These are phyloP conservation scores for Craterocephalus amniculus DNA, from an alignment of 2,797 vertebrate genomes.

Conservation along the genomic window DNA sequence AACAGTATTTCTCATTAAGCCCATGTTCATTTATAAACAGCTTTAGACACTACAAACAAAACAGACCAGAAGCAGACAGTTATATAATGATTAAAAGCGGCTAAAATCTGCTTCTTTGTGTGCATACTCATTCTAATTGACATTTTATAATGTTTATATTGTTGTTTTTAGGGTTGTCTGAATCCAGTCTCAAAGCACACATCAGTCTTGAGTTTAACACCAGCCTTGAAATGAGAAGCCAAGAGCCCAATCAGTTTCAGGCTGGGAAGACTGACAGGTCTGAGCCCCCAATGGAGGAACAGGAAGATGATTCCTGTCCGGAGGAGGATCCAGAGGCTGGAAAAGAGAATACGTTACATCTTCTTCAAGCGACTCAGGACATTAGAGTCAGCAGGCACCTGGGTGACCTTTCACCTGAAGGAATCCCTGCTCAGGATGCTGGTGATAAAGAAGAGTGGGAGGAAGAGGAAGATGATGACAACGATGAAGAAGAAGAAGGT, in stretches of 20 bases:
- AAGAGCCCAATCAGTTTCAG: not conserved
- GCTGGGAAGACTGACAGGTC: not conserved
- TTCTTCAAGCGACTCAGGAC: not conserved
- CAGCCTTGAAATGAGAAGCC: conserved; percentile 12
- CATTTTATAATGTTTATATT: conserved; percentile 1
- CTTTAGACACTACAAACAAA: not conserved
- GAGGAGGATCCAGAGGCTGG: conserved; percentile 9
- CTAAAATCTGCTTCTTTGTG: not conserved
- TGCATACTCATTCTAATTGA: not conserved
- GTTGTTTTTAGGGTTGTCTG: conserved; percentile 38
- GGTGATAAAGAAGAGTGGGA: conserved; percentile 48
- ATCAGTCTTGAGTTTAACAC: conserved; percentile 1
- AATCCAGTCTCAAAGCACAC: conserved; percentile 16
- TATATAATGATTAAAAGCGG: not conserved
- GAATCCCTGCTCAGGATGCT: conserved; percentile 15
- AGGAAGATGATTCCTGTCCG: not conserved
- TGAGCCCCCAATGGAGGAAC: not conserved
- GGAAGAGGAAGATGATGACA: conserved; percentile 34
- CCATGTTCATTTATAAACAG: not conserved
- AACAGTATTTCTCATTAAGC: not conserved
- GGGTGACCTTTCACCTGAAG: conserved; percentile 18
- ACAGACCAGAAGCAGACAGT: not conserved
- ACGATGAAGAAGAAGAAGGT: conserved; percentile 53
- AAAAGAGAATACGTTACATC: conserved; percentile 30
- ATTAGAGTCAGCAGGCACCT: not conserved